Evolutionary conservation across 2,888 invertebrate species (phyloP), one percentile per base, ranked within the genome.

Genomic region (Hirtodrosophila duncani): DNA sequence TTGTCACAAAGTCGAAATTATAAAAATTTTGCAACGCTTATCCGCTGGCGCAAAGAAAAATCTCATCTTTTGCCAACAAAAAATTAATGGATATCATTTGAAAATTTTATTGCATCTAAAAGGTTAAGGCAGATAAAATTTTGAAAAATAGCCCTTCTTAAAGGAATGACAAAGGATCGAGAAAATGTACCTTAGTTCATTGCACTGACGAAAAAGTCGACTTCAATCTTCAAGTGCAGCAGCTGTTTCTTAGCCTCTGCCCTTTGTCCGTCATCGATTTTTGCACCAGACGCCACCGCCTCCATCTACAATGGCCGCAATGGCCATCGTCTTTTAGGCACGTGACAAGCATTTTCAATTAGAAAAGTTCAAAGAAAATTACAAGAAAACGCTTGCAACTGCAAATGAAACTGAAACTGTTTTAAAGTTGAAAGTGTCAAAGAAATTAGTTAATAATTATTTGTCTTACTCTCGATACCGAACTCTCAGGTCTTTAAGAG

Each of bases 371-470:
- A n/a, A n/a, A n/a, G n/a, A n/a, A n/a, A n/a, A n/a, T n/a, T n/a
- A n/a, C n/a, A n/a, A n/a, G n/a, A n/a, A n/a, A n/a, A n/a, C n/a
- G n/a, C n/a, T n/a, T n/a, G n/a, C n/a, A n/a, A n/a, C n/a, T n/a
- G n/a, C n/a, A n/a, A n/a, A n/a, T n/a, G n/a, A n/a, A n/a, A n/a
- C n/a, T n/a, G n/a, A n/a, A n/a, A n/a, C n/a, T n/a, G n/a, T n/a
- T n/a, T 50, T 36, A 24, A 69, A 59, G 70, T 63, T 66, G 46
- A 71, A 63, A 53, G 59, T 61, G 56, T 52, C 63, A 55, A 41
- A 36, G 45, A 74, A 71, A 78, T 78, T 78, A 69, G 70, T 61
- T 45, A 49, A 69, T 74, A 69, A 74, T 66, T 56, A 69, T 65
- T 41, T 46, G 26, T 31, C 17, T 21, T 33, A 27, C 43, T 61